These are phyloP conservation scores for Helostoma temminkii DNA, from an alignment of 2,797 vertebrate genomes.

Conservation along the genomic window DNA sequence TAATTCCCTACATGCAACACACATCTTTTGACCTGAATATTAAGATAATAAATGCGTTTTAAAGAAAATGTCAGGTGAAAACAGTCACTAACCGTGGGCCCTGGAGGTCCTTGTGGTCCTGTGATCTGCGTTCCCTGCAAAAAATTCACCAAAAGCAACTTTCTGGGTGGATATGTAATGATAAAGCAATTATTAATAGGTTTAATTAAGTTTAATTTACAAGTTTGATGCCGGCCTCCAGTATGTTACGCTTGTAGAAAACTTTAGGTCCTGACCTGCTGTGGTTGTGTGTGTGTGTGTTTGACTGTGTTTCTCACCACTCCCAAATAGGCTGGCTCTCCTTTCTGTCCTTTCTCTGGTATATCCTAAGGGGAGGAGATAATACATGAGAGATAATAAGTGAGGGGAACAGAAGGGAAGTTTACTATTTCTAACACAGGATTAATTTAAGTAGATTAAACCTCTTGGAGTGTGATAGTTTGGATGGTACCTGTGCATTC, in stretches of 20 bases:
- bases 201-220: too few relatives aligned
- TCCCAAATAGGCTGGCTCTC: conserved; percentile 84
- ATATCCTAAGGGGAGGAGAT: conserved; percentile 53
- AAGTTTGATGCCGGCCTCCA: too few relatives aligned
- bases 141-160: conserved; percentile 11
- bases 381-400: background rate
- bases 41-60: conserved; percentile 21
- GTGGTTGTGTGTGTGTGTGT: background rate
- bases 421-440: background rate
- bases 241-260: too few relatives aligned
- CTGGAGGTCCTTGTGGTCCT: conserved; percentile 79
- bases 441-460: background rate
- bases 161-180: too few relatives aligned
- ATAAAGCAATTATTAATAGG: too few relatives aligned
- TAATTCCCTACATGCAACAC: background rate
- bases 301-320: conserved; percentile 77
- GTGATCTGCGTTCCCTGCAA: conserved; percentile 79
- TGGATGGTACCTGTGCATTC: conserved; percentile 63
- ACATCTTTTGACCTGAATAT: background rate
- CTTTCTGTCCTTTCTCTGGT: conserved; percentile 88
- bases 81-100: conserved; percentile 75
- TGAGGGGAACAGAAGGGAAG: background rate
- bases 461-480: background rate
- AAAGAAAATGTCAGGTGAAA: background rate
- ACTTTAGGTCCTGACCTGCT: too few relatives aligned